phyloP scores from a whole-genome alignment of 2,888 invertebrate species.

The Hipparchia sbordonii region DNA sequence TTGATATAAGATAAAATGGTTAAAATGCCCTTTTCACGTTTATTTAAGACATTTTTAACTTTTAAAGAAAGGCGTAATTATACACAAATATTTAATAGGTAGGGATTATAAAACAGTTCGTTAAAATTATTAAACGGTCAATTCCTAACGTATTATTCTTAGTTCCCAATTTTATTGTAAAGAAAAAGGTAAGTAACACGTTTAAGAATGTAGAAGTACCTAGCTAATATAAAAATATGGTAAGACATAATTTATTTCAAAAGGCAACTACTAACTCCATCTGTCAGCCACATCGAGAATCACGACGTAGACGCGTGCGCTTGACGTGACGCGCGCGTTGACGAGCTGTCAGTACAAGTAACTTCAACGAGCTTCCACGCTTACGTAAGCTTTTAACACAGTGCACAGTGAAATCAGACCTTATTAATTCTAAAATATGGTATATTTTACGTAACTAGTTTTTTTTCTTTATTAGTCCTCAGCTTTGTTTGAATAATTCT shows the following conservation, averaged over 20 bases:
- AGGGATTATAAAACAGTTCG: too few relatives aligned
- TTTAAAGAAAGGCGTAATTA: too few relatives aligned
- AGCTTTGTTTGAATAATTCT: neutral
- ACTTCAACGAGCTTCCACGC: slow-evolving; percentile 24
- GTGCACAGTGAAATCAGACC: neutral
- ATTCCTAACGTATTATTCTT: too few relatives aligned
- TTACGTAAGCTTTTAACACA: slow-evolving; percentile 12
- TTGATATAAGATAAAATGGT: slow-evolving; percentile 4
- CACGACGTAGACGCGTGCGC: slow-evolving; percentile 46
- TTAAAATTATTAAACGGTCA: too few relatives aligned
- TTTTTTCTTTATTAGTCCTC: neutral
- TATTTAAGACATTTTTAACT: neutral
- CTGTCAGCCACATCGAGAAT: slow-evolving; percentile 52
- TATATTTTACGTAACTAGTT: neutral
- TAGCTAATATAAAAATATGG: too few relatives aligned
- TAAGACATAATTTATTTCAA: neutral
- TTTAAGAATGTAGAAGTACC: too few relatives aligned
- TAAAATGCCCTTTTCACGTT: neutral
- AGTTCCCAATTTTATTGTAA: too few relatives aligned
- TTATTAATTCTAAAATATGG: neutral
- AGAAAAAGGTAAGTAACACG: too few relatives aligned
- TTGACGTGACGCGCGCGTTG: slow-evolving; percentile 45
- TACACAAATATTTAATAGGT: too few relatives aligned
- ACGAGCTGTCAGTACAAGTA: slow-evolving; percentile 19
- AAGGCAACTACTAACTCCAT: slow-evolving; percentile 58